phyloP scores from a whole-genome alignment of 2,113 vertebrate species.

The Empidonax traillii region DNA sequence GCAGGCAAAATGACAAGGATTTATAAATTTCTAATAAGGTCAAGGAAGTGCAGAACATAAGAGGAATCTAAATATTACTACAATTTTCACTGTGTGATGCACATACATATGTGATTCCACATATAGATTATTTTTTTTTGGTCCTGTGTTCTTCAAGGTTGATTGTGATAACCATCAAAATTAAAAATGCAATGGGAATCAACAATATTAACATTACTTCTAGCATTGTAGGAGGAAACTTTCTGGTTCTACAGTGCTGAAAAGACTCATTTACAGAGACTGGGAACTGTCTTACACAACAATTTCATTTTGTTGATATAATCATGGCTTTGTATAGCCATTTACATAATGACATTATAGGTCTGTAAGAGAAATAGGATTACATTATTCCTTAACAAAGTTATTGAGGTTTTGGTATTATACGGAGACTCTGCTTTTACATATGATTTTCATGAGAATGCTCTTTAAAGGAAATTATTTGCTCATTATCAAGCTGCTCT shows the following conservation, averaged over 20 bases:
- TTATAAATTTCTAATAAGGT: not conserved
- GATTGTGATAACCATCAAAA: not conserved
- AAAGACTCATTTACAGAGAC: not conserved
- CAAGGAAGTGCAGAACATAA: not conserved
- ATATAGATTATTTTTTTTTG: not conserved
- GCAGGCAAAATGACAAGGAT: not conserved
- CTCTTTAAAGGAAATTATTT: not conserved
- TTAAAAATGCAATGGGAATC: not conserved
- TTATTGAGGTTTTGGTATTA: conserved; percentile 30
- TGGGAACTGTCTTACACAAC: conserved; percentile 2
- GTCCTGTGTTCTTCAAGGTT: not conserved
- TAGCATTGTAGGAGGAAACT: not conserved
- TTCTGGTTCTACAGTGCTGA: not conserved
- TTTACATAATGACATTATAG: conserved; percentile 44
- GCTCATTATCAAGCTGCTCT: not conserved
- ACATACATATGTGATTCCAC: not conserved
- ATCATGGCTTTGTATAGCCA: conserved; percentile 29
- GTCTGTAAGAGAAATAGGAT: conserved; percentile 24
- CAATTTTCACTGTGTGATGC: not conserved
- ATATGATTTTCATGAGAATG: not conserved
- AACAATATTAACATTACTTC: not conserved
- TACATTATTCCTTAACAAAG: conserved; percentile 10
- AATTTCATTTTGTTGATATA: conserved; percentile 42
- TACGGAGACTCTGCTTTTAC: not conserved
- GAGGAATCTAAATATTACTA: not conserved